phyloP scores from a whole-genome alignment of 2,113 vertebrate species.

The Bubo bubo region DNA sequence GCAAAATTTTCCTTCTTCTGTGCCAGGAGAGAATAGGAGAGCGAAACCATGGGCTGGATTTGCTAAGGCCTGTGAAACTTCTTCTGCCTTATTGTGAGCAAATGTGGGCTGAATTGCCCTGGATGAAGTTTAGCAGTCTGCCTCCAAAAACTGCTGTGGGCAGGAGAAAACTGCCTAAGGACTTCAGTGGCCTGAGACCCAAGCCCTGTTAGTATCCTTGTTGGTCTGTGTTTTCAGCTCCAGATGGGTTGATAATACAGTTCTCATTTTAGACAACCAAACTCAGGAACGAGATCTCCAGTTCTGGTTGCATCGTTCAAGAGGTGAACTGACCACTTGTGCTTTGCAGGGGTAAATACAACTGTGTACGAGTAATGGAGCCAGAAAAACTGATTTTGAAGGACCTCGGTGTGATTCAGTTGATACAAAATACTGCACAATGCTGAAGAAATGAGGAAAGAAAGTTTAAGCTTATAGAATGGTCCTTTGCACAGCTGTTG shows the following conservation, averaged over 20 bases:
- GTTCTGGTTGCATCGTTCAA: not conserved
- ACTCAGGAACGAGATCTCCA: not conserved
- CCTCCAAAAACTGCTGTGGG: not conserved
- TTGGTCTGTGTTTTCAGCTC: not conserved
- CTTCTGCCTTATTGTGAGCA: not conserved
- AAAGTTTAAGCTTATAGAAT: not conserved
- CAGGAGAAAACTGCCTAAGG: not conserved
- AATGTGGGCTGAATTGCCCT: not conserved
- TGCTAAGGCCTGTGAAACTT: not conserved
- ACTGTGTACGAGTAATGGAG: accelerated
- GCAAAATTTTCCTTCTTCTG: not conserved
- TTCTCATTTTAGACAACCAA: not conserved
- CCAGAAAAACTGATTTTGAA: not conserved
- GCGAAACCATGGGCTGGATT: not conserved
- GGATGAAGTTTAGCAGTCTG: not conserved
- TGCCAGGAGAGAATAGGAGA: not conserved
- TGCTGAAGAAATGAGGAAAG: not conserved
- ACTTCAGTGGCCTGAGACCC: not conserved
- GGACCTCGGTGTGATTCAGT: not conserved
- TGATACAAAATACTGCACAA: not conserved
- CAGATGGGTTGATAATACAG: not conserved
- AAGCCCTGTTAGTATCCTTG: not conserved
- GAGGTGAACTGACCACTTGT: accelerated
- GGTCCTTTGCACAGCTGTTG: not conserved
- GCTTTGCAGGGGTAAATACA: not conserved